These are phyloP conservation scores for Gymnorhina tibicen DNA, from an alignment of 2,113 vertebrate genomes.

Conservation along the genomic window DNA sequence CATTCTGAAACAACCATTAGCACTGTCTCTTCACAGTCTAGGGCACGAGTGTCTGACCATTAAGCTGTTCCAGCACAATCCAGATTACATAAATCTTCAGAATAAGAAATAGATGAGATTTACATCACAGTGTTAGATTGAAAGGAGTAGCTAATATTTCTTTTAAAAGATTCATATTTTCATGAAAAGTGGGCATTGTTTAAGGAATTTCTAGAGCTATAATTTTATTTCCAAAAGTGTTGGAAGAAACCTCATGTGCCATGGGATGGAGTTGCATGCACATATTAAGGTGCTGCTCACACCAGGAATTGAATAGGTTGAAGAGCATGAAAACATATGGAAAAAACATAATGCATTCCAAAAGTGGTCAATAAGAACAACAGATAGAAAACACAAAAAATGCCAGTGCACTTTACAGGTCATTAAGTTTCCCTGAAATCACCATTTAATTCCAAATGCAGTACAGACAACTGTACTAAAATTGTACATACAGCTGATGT, in stretches of 20 bases:
- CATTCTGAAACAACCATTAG: not conserved
- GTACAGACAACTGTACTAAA: not conserved
- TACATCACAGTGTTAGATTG: not conserved
- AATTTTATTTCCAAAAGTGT: not conserved
- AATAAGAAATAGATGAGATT: not conserved
- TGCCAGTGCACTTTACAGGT: not conserved
- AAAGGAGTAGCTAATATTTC: not conserved
- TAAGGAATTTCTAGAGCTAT: not conserved
- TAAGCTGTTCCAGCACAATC: not conserved
- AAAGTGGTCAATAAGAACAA: not conserved
- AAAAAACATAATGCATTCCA: not conserved
- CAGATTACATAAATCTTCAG: not conserved
- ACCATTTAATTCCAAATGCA: not conserved
- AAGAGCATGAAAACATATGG: not conserved
- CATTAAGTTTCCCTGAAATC: not conserved
- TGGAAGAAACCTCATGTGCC: not conserved
- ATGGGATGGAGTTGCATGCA: not conserved
- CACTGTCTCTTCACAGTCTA: not conserved
- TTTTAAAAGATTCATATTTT: not conserved
- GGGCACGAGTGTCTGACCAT: not conserved
- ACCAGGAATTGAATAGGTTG: not conserved
- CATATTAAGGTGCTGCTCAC: not conserved
- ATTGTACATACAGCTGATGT: not conserved
- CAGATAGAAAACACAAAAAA: not conserved
- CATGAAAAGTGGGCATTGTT: not conserved